Evolutionary conservation across 2,888 invertebrate species (phyloP).

Genomic region (Caenorhabditis sp.): DNA sequence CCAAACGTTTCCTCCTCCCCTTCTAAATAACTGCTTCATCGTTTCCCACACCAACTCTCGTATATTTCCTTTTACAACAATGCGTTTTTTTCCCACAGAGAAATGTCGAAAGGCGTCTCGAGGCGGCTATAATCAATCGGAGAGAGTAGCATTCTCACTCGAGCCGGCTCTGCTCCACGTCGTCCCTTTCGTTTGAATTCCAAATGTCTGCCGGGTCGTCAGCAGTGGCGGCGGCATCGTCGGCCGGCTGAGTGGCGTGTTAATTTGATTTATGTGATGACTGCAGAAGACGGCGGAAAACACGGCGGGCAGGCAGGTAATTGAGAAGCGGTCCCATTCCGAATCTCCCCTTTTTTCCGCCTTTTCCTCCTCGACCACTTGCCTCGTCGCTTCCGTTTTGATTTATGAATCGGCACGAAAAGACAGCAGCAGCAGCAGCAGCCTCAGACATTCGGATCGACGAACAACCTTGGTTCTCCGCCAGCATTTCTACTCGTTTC

Average conservation of each 20-base stretch:
- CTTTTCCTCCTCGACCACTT: not conserved
- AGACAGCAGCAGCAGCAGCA: no score
- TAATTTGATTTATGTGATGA: slow-evolving; percentile 41
- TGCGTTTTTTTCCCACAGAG: no score
- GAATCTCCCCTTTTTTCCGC: slow-evolving; percentile 3
- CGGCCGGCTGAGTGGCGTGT: slow-evolving; percentile 22
- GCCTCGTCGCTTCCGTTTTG: slow-evolving; percentile 12
- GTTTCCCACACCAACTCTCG: no score
- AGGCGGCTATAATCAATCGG: not conserved
- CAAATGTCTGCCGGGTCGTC: slow-evolving; percentile 13
- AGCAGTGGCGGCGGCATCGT: not conserved
- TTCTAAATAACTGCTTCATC: no score
- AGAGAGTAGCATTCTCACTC: not conserved
- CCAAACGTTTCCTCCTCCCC: no score
- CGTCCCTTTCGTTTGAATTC: slow-evolving; percentile 7
- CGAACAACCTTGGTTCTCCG: slow-evolving; percentile 31
- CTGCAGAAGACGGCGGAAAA: slow-evolving; percentile 3
- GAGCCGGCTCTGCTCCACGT: not conserved
- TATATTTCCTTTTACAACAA: no score
- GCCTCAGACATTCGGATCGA: slow-evolving; percentile 26
- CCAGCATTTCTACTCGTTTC: slow-evolving; percentile 5
- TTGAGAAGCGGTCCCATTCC: slow-evolving; percentile 29
- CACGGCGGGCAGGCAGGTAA: slow-evolving; percentile 13
- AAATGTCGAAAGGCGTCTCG: no score
- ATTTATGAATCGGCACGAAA: slow-evolving; percentile 44